Evolutionary conservation across 2,113 vertebrate species (phyloP), one percentile per base, ranked within the genome.

Genomic region (Oxygymnocypris stewartii): DNA sequence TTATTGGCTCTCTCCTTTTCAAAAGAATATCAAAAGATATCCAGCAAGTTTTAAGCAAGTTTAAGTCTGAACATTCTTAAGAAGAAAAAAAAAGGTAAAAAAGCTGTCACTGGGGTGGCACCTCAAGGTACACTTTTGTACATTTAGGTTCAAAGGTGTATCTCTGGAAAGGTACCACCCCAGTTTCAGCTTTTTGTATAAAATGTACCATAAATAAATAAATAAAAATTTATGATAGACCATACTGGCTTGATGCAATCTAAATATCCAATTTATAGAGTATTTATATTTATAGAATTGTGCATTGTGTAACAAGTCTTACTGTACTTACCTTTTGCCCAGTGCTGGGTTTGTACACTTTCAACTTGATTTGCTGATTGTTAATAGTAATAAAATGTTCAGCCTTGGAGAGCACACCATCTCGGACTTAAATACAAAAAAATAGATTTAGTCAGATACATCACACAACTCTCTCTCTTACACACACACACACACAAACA

Each of bases 401-500:
- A 0, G 44, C 0, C 82, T 91, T 94, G 37, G 90, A 74, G 7
- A 99, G 94, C 89, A 98, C 96, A 23, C 59, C 89, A 12, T 93
- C 85, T 82, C 93, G 94, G 65, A 92, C 97, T 99, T 88, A 87
- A 90, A 90, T 0, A 35, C 54, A 92, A 89, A 35, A 31, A 59
- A 4, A 59, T 13, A 69, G 1, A n/a, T 2, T 57, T 16, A 74
- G 12, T 61, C 37, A 86, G 0, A 51, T 10, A 4, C 25, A 54
- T n/a, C n/a, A 18, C 20, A 79, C 51, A 59, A 40, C 47, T 44
- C 9, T 9, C 42, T 42, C 42, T 9, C 8, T 9, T 31, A 31
- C 28, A 31, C 28, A 31, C 28, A 31, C 28, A 31, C 28, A 31
- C 28, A 31, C 28, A 31, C 28, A 31, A 1, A 31, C 28, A 31